Conservation (phyloP, 1,140 invertebrate genomes). For the Sinonovacula constricta region DNA sequence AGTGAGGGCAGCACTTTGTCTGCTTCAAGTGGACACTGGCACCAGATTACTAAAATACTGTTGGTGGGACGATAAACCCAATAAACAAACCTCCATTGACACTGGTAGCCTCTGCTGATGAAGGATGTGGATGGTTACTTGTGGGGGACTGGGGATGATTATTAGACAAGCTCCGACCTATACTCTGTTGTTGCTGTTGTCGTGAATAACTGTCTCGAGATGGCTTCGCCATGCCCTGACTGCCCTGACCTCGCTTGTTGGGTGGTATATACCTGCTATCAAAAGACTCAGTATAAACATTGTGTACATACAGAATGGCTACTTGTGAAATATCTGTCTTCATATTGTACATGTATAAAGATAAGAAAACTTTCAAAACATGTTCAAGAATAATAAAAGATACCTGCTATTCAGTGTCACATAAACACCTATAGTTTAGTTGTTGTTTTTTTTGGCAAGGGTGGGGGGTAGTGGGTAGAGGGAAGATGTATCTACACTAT, state of each 20-base stretch:
- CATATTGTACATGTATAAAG: not conserved
- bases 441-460: too few relatives aligned
- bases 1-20: not conserved
- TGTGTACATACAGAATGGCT: too few relatives aligned
- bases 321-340: not conserved
- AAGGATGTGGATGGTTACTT: not conserved
- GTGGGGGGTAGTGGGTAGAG: too few relatives aligned
- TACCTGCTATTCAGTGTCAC: not conserved
- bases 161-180: not conserved
- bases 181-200: not conserved
- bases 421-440: not conserved
- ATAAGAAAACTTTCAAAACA: not conserved
- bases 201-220: not conserved
- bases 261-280: not conserved
- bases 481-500: too few relatives aligned
- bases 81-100: not conserved
- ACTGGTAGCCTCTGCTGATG: not conserved
- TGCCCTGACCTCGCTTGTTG: not conserved
- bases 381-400: not conserved
- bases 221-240: not conserved
- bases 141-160: not conserved
- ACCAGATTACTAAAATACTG: not conserved
- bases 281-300: too few relatives aligned
- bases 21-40: not conserved
- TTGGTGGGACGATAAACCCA: too few relatives aligned